Evolutionary conservation across 2,888 invertebrate genomes (phyloP), one percentile per base, ranked within the genome.

Genomic region (Drosophila pseudotalamancana): DNA sequence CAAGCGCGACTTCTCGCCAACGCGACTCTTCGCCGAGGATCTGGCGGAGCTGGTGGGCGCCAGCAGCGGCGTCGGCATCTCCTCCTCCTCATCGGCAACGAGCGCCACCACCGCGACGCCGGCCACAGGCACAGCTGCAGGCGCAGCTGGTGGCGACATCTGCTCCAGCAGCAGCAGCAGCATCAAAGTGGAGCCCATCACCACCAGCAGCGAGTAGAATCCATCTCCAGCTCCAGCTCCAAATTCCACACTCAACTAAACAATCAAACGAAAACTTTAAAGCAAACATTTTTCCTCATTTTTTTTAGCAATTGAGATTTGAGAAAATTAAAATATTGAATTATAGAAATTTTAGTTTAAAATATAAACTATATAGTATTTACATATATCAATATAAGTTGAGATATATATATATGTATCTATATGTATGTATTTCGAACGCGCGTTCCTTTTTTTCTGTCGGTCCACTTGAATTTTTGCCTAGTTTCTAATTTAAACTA

Each of bases 151-250:
- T 0, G 39, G 3, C 1, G 54, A 50, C 6, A 6, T 53, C 39
- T n/a, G 39, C 23, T 43, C 45, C 8, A 70, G 72, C 65, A 70
- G 93, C 77, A 95, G 62, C 6, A 45, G 51, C 37, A 94, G 93
- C 77, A 95, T 95, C 72, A 95, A 95, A 92, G 93, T 96, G 91
- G 96, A 96, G 91, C 94, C 94, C 64, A 91, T 94, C 61, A 92
- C 94, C 50, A 89, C 85, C 61, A 89, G 77, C 72, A 75, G 85
- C 78, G 89, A 89, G 67, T 89, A 87, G 56, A 54, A 31, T n/a
- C 25, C 9, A 14, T 1, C 19, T 21, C 32, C 45, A 18, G 9
- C 16, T 29, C 21, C 45, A 45, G 25, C 49, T 43, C 42, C 51
- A 59, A n/a, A n/a, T n/a, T n/a, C n/a, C n/a, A n/a, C n/a, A 56